These are phyloP conservation scores for Cryptophagus acutangulus DNA, from an alignment of 2,888 invertebrate species.

Conservation along the genomic window DNA sequence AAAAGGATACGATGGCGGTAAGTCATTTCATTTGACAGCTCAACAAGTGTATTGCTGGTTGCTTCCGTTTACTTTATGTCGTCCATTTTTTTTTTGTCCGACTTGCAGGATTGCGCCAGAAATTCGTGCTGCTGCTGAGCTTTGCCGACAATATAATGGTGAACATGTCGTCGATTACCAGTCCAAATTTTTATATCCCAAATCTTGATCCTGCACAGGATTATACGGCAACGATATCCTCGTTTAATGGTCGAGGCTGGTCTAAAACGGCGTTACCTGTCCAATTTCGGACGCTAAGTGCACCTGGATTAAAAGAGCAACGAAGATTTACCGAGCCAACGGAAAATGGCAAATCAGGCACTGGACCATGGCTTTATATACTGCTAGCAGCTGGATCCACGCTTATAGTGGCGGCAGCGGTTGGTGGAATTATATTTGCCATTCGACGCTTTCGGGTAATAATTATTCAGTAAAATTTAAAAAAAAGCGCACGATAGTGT, in stretches of 20 bases:
- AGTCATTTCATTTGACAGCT: constrained; percentile 9
- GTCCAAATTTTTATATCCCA: constrained; percentile 50
- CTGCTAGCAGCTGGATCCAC: constrained; percentile 45
- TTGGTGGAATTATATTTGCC: constrained; percentile 43
- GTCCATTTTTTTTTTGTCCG: too few species aligned
- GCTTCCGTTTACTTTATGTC: too few species aligned
- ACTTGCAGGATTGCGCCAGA: constrained; percentile 38
- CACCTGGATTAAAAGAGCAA: constrained; percentile 49
- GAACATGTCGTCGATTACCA: constrained; percentile 44
- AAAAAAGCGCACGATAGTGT: neutral
- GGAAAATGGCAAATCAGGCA: constrained; percentile 26
- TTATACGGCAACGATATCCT: constrained; percentile 52
- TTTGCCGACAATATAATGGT: constrained; percentile 41
- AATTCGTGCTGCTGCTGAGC: constrained; percentile 46
- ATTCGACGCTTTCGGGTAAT: constrained; percentile 43
- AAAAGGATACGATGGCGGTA: constrained; percentile 55
- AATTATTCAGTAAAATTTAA: neutral
- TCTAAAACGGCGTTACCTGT: constrained; percentile 47
- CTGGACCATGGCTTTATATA: constrained; percentile 45
- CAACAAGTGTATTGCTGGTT: too few species aligned
- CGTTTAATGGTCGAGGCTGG: constrained; percentile 62
- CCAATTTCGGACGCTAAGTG: constrained; percentile 48
- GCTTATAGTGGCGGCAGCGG: constrained; percentile 44
- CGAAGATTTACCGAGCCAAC: constrained; percentile 44
- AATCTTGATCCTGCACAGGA: constrained; percentile 51